Base-by-base conservation (phyloP, 2,888 invertebrate genomes). In the Rapana venosa region DNA sequence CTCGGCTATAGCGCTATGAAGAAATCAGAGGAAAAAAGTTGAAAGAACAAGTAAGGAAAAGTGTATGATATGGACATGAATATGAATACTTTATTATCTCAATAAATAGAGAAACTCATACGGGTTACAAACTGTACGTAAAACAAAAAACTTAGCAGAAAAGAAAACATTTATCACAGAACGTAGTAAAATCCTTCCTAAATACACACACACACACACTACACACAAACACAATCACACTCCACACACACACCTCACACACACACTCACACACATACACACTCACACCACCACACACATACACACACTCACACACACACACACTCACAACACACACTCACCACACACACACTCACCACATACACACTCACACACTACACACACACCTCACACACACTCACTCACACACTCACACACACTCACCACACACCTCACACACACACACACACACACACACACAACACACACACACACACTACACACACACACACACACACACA, bases 371-470 rank as follows among this genome's bases (percentile, higher is more conserved):
- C 70, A 70, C 26, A 70, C 70, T 77, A n/a, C 26, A 26, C 26
- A 26, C 15, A 0, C 8, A 30, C 0, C 26, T 74, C 17, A 26
- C 32, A 13, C 32, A 77, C 15, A 77, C 32, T 32, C 6, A n/a
- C 77, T 32, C 13, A n/a, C 77, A 32, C 30, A 77, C 77, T 30
- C 11, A 77, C 77, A 77, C 77, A 77, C 77, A 77, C 77, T 30
- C 77, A 77, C 77, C n/a, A 30, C n/a, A 2, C 30, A 13, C 30
- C 77, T 32, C 77, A 77, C 77, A 77, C 77, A 77, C 77, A 32
- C 77, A 70, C 70, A 77, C 32, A 77, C 77, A 77, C 77, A 77
- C 77, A 77, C 77, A 77, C 77, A 77, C 77, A 77, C 77, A 30
- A 1, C 30, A 77, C 13, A 77, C 77, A 77, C 77, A 77, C 77